Evolutionary conservation across 2,888 invertebrate genomes (phyloP), one percentile per base, ranked within the genome.

Genomic region (Leptopilina syphax): DNA sequence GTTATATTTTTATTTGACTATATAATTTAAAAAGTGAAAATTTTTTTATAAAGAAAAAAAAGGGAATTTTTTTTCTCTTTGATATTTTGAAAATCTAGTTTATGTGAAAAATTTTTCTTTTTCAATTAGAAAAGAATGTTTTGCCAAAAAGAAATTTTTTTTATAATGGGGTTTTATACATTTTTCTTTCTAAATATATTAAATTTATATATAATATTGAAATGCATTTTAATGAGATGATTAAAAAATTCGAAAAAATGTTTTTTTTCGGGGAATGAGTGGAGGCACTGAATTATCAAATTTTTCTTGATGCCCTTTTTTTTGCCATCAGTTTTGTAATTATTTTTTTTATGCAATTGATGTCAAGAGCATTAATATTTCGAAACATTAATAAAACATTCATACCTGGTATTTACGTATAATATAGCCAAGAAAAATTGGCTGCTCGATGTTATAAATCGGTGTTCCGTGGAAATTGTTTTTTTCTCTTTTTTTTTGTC

Each of bases 361-460:
- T 70, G 7, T 54, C 57, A 73, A 1, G 54, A 34, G 57, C n/a
- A n/a, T 18, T 3, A 73, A 34, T 12, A 50, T 34, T 41, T 10
- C 27, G n/a, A 57, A 73, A 73, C 73, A 73, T 73, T 57, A 41
- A 73, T 57, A 54, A 50, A 73, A 73, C 73, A 73, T 73, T 73
- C 41, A 73, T 73, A 57, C 41, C 57, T 12, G 57, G 27, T 73
- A 9, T 57, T 73, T 54, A 57, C n/a, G 57, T 41, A 57, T 50
- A 9, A 50, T 57, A 8, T 41, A 57, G 73, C 73, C 41, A 68
- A 34, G 9, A 34, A 57, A 73, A 57, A 34, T 34, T 34, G 54
- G 73, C 73, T 57, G 34, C 34, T 73, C 73, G 73, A 73, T 73
- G 57, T 41, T 73, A 1, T 3, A 57, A 73, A 73, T 73, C 27